Base-by-base conservation (phyloP, 30 jellyfish, hydroid and myxozoan species). In the Turritopsis dohrnii region DNA sequence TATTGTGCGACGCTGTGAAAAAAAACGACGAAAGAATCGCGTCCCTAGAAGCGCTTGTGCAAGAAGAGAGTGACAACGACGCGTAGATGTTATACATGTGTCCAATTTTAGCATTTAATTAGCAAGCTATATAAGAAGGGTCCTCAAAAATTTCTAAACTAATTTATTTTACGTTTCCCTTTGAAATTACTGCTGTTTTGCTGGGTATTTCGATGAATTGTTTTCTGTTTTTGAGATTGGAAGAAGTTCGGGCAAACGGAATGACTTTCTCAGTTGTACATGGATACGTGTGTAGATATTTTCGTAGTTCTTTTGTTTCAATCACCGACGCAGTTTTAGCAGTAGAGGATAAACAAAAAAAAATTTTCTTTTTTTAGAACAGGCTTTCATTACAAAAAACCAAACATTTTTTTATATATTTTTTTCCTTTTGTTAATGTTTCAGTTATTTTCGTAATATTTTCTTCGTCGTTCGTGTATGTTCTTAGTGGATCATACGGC, bases 11-110 rank as follows among this genome's bases (percentile, higher is more conserved):
- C 21, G 94, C 96, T 29, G 92, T 84, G 7, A 84, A 84, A 29
- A 87, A 91, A 89, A 91, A 87, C 66, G 85, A 75, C 85, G 95
- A 91, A 77, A 41, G 97, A 66, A 83, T 91, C 30, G 77, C 96
- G 76, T 88, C 88, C 18, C 71, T 91, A 65, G 97, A 91, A 84
- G 82, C 94, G 16, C 76, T 91, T 81, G 97, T 91, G 18, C 95
- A 91, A 60, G 96, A 88, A 52, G 97, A 81, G 80, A 83, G 86
- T 29, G 97, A 91, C 71, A 89, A 83, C 4, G 97, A 90, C 52
- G 96, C 60, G 60, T 41, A 41, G 60, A 41, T 41, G 9, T 41
- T 3, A 41, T 41, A n/a, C n/a, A n/a, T 41, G 13, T 41, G 9
- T 3, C 13, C 60, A 41, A 41, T 41, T 41, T 41, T 41, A 41